Base-by-base conservation (phyloP, 1,140 invertebrate genomes). In the Tetragonula clypearis region DNA sequence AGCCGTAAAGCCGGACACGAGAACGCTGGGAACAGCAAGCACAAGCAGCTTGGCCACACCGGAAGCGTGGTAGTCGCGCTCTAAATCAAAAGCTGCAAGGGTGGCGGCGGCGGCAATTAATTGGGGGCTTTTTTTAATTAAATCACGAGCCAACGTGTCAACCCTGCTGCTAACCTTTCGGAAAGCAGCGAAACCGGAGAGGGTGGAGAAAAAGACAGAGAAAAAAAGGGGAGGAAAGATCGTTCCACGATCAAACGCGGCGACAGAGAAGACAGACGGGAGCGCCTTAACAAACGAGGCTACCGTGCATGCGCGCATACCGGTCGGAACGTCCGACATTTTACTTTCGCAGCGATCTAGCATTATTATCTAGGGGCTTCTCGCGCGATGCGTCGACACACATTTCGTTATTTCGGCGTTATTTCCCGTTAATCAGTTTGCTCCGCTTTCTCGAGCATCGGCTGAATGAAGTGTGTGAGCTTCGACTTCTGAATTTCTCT, bases 91-190 rank as follows among this genome's bases (percentile, higher is more conserved):
- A 75, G 35, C 55, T 41, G 30, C 41, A 56, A 30, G 2, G 49
- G 5, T 49, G 49, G 71, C 35, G 19, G 71, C 72, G 58, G 71
- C 35, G 19, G 71, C 72, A 41, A 82, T 82, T 82, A 82, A 82
- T 75, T 55, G 81, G 30, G 19, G 81, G 41, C 41, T 9, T 35
- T 77, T 35, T 66, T 83, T 69, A 83, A 83, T 83, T 83, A 77
- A 83, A 83, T 68, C 60, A 55, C 74, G 23, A 11, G 35, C 9
- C 21, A n/a, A 53, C 8, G 41, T 6, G 41, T 6, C 41, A 41
- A 49, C 41, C 6, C 17, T 9, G 65, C 17, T 9, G 65, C 35
- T 41, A 66, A 49, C 17, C 58, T 30, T 66, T 30, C 58, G 4
- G 17, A 19, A 19, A n/a, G n/a, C 41, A 30, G 21, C 14, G 17